A percentile compares a stretch with the other conserved stretches of the same genome.
These are phyloP conservation scores for Acanthiza pusilla DNA, from an alignment of 2,797 vertebrate genomes.

Conservation along the genomic window DNA sequence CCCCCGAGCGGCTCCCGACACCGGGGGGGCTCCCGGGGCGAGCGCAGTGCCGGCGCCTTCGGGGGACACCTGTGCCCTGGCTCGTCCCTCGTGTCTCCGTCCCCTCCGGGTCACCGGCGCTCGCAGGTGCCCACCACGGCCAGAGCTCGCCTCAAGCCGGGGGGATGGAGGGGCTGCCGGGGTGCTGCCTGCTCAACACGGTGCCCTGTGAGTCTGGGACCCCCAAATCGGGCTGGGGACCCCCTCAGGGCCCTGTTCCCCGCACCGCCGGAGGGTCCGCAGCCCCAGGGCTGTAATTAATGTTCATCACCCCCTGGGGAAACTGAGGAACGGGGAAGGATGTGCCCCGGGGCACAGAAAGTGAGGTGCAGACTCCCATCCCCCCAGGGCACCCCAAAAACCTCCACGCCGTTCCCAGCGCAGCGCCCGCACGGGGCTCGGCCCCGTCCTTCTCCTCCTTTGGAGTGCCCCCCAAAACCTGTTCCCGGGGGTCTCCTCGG, in stretches of 20 bases:
- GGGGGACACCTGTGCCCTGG: neutral
- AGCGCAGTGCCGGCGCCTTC: fast-evolving
- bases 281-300: neutral
- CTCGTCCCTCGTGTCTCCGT: neutral
- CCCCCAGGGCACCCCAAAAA: neutral
- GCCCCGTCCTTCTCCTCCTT: neutral
- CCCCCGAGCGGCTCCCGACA: neutral
- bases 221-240: neutral
- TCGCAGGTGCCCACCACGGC: fast-evolving
- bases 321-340: neutral
- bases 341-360: neutral
- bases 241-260: neutral
- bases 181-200: neutral
- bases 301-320: neutral
- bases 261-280: fast-evolving
- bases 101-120: neutral
- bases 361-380: neutral
- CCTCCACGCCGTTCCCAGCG: neutral
- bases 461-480: neutral
- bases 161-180: neutral
- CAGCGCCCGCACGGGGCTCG: neutral
- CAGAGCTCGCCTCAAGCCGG: neutral
- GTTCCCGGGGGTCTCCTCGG: neutral
- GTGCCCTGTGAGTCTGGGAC: neutral
- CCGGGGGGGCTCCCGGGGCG: neutral